Base-by-base conservation (phyloP, 2,888 invertebrate genomes). In the Lymantria monacha region DNA sequence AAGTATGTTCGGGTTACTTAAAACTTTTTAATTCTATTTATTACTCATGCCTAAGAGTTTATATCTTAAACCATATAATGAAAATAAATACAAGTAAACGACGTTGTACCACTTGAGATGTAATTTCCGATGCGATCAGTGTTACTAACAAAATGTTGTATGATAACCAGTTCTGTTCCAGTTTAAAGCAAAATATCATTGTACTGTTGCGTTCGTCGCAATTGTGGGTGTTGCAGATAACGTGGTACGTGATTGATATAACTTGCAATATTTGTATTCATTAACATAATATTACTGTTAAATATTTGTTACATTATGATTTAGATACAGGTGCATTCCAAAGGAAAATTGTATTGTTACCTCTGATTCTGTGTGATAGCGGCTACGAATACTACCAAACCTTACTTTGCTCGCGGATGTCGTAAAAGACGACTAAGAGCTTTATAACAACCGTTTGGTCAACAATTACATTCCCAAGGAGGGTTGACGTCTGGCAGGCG, bases 51-150 rank as follows among this genome's bases (percentile, higher is more conserved):
- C 22, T 31, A 13, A 41, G 0, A 43, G 60, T 68, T 67, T 57
- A 53, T 74, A 15, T 49, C 74, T 79, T 75, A 55, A 7, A 55
- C 72, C 72, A 61, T 30, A 41, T 48, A 62, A 58, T 85, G 79
- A 77, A 79, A 76, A 70, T 72, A 72, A 73, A 69, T 63, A 70
- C 70, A 69, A 72, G 72, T 76, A 77, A 81, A 74, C 73, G 79
- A 72, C 73, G 75, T 76, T 76, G 75, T 84, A 83, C 79, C 66
- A 73, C 71, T 46, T 64, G 70, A 82, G 83, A 86, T 83, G 81
- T 74, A 86, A 86, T 87, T 84, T 83, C 79, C 82, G 81, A 85
- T 83, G 77, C 71, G 73, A 68, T 70, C 50, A 73, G 43, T 54
- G 59, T 63, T 53, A 61, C 69, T 67, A 71, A 74, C 70, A 74